Conservation (phyloP, 2,888 invertebrate genomes). For the Nasonovia ribisnigri region DNA sequence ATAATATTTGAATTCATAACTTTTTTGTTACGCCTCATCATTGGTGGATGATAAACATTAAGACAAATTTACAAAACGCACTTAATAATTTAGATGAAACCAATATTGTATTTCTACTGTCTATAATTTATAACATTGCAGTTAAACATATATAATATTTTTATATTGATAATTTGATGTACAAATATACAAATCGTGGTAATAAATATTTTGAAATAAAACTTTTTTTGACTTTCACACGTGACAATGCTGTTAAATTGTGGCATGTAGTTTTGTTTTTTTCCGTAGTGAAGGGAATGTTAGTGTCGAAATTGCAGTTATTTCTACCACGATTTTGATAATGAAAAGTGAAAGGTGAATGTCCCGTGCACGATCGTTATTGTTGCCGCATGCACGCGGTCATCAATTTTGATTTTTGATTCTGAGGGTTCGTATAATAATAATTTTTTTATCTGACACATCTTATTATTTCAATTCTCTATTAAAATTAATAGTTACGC, state of each 20-base stretch:
- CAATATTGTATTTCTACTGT: neutral
- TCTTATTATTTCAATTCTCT: slow-evolving; percentile 44
- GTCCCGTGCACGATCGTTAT: slow-evolving; percentile 58
- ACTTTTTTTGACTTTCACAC: slow-evolving; percentile 53
- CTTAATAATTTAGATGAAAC: neutral
- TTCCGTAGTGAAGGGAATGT: slow-evolving; percentile 54
- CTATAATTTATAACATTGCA: neutral
- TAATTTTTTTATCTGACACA: slow-evolving; percentile 47
- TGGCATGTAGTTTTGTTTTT: neutral
- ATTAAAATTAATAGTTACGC: slow-evolving; percentile 29
- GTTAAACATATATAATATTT: neutral
- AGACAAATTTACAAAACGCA: neutral
- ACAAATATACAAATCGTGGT: neutral
- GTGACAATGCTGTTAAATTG: slow-evolving; percentile 32
- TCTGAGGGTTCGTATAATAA: slow-evolving; percentile 35
- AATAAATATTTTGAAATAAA: slow-evolving; percentile 16
- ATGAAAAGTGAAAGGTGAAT: slow-evolving; percentile 65
- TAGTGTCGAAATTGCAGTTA: slow-evolving; percentile 49
- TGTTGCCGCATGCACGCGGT: slow-evolving; percentile 41
- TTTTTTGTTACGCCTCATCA: neutral
- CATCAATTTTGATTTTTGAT: slow-evolving; percentile 24
- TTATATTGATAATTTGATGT: neutral
- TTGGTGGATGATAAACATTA: neutral
- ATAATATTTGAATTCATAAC: neutral
- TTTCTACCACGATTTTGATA: slow-evolving; percentile 63